Evolutionary conservation across 2,888 invertebrate genomes (phyloP).

Genomic region (Limnephilus auricula): DNA sequence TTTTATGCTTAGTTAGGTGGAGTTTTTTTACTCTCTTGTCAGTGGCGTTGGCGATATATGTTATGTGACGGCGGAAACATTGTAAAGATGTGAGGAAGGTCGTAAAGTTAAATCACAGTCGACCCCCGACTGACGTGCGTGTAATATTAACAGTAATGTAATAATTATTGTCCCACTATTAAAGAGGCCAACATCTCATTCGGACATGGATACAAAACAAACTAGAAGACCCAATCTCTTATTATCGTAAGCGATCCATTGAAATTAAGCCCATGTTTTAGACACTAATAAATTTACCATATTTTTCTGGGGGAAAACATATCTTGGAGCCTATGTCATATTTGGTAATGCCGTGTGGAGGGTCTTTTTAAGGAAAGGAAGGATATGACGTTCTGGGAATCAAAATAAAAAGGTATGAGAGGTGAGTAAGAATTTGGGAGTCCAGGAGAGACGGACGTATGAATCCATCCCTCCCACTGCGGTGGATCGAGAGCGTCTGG

Average conservation of each 20-base stretch:
- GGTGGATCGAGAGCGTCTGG: too few relatives aligned
- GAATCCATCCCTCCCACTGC: too few relatives aligned
- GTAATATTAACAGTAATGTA: background rate
- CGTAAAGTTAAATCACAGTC: conserved; percentile 23
- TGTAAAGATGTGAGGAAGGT: background rate
- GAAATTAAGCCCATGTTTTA: too few relatives aligned
- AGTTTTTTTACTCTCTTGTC: background rate
- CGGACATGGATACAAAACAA: background rate
- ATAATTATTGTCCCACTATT: background rate
- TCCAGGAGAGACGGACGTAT: too few relatives aligned
- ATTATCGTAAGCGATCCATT: background rate
- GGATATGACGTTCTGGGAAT: too few relatives aligned
- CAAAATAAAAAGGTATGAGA: too few relatives aligned
- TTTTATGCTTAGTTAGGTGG: background rate
- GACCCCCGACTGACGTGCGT: conserved; percentile 19
- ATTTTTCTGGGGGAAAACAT: background rate
- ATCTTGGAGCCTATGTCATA: too few relatives aligned
- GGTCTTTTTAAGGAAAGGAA: too few relatives aligned
- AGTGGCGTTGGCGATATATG: background rate
- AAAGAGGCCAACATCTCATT: conserved; percentile 13
- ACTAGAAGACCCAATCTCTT: background rate
- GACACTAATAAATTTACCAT: background rate
- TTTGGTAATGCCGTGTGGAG: too few relatives aligned
- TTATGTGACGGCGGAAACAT: conserved; percentile 16
- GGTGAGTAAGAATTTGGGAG: too few relatives aligned